phyloP scores from a whole-genome alignment of 2,888 invertebrate genomes.

The Melieria crassipennis region DNA sequence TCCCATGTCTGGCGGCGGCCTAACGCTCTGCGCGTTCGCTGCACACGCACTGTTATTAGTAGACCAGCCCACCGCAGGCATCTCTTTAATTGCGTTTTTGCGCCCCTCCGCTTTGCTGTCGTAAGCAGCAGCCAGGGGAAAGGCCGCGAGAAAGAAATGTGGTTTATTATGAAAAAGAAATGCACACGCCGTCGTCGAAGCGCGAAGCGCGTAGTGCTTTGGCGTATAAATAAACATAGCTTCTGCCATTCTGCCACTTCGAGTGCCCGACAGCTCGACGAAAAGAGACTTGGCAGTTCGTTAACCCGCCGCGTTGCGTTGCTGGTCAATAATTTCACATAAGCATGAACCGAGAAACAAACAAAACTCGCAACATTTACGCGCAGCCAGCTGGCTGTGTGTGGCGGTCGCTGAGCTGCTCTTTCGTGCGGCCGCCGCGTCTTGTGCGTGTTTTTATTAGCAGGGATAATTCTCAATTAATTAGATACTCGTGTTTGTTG shows the following conservation, averaged over 20 bases:
- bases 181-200: no score
- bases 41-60: slow-evolving; percentile 9
- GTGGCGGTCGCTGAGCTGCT: no score
- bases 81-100: background rate
- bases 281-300: slow-evolving; percentile 10
- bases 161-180: no score
- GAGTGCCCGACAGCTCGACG: background rate
- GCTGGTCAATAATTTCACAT: slow-evolving; percentile 13
- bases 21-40: background rate
- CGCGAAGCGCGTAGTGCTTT: background rate
- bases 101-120: background rate
- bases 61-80: slow-evolving; percentile 12
- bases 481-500: background rate
- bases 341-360: background rate
- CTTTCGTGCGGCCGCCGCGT: background rate
- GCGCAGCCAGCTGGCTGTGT: background rate
- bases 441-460: slow-evolving; percentile 1
- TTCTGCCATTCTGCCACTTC: background rate
- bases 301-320: slow-evolving; percentile 5
- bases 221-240: background rate
- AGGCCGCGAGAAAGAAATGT: no score
- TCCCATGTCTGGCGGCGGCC: slow-evolving; percentile 10
- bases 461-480: slow-evolving; percentile 15
- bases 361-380: background rate
- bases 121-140: background rate